Percentiles rank a stretch among this genome's conserved stretches.
These are phyloP conservation scores for Athene cunicularia DNA, from an alignment of 2,113 vertebrate genomes.

Conservation along the genomic window DNA sequence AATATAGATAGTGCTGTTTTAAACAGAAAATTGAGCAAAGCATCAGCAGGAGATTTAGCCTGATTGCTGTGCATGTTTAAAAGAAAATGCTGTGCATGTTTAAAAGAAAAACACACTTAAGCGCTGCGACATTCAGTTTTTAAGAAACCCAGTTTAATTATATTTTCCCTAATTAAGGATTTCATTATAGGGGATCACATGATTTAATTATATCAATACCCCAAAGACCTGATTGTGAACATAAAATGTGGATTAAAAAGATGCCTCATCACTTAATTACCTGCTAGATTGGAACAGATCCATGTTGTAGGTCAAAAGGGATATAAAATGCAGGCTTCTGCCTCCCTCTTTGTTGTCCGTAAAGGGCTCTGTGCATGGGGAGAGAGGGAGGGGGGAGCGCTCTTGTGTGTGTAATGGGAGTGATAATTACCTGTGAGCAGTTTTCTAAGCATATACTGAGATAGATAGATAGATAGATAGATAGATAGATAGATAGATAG, in stretches of 20 bases:
- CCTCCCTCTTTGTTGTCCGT: constrained; percentile 51
- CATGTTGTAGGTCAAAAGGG: constrained; percentile 71
- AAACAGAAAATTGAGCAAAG: constrained; percentile 25
- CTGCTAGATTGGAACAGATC: constrained; percentile 72
- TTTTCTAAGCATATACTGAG: neutral
- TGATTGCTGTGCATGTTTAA: neutral
- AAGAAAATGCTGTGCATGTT: constrained; percentile 28
- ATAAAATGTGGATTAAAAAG: constrained; percentile 72
- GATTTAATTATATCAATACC: constrained; percentile 74
- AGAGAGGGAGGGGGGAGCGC: neutral
- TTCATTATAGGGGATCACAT: constrained; percentile 69
- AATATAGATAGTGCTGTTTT: neutral
- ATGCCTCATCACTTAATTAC: constrained; percentile 73
- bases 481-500: neutral
- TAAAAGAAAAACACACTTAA: constrained; percentile 50
- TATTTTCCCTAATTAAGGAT: constrained; percentile 73
- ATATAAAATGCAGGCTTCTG: constrained; percentile 64
- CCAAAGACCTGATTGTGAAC: constrained; percentile 71
- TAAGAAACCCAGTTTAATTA: constrained; percentile 65
- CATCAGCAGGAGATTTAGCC: neutral
- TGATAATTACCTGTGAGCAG: constrained; percentile 31
- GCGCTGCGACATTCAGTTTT: constrained; percentile 42
- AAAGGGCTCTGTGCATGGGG: neutral
- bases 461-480: neutral
- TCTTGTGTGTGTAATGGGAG: neutral